phyloP scores from a whole-genome alignment of 2,888 invertebrate species.

The Myopa tessellatipennis region DNA sequence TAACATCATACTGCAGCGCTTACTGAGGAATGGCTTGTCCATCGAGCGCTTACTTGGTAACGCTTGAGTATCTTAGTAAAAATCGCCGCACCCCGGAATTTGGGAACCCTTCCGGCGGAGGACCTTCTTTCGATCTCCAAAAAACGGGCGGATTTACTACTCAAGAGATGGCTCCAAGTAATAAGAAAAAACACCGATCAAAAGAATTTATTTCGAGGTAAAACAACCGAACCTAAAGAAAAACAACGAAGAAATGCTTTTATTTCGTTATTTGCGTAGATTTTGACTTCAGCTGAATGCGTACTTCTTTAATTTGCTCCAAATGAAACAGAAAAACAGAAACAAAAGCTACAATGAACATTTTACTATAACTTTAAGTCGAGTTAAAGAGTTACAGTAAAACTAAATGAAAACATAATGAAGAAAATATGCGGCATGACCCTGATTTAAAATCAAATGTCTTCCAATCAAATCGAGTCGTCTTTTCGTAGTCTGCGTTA shows the following conservation, averaged over 20 bases:
- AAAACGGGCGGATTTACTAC: too few relatives aligned
- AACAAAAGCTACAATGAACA: neutral
- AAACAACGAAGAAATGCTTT: conserved; percentile 35
- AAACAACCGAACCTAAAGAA: neutral
- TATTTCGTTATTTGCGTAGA: conserved; percentile 24
- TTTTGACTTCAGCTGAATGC: too few relatives aligned
- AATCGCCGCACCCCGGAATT: too few relatives aligned
- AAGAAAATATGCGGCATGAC: conserved; percentile 65
- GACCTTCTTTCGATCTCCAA: too few relatives aligned
- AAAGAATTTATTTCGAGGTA: neutral
- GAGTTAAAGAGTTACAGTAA: conserved; percentile 16
- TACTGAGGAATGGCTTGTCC: too few relatives aligned
- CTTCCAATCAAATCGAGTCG: conserved; percentile 68
- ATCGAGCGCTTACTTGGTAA: too few relatives aligned
- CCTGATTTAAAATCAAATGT: conserved; percentile 69
- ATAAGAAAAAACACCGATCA: too few relatives aligned
- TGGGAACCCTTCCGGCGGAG: too few relatives aligned
- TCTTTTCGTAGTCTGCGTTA: conserved; percentile 65
- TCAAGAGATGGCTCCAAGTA: too few relatives aligned
- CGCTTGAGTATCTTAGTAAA: too few relatives aligned
- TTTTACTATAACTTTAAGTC: neutral
- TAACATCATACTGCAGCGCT: too few relatives aligned
- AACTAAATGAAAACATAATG: conserved; percentile 41
- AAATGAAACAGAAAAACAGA: neutral
- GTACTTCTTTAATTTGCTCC: neutral